Evolutionary conservation across 2,888 invertebrate species (phyloP), one percentile per base, ranked within the genome.

Genomic region (Epinotia nisella): DNA sequence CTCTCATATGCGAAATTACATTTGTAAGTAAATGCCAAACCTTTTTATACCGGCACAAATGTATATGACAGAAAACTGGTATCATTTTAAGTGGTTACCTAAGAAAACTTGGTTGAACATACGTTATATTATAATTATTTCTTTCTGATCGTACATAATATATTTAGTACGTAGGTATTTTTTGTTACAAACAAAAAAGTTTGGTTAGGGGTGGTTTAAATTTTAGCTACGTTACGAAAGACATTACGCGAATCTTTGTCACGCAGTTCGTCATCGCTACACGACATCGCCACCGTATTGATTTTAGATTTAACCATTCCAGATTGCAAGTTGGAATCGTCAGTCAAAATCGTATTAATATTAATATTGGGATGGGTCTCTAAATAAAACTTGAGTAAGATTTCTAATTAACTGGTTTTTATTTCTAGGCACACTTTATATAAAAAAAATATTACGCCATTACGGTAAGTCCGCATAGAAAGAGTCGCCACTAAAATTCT

Each of bases 21-120:
- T 55, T 69, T 58, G 60, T 49, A 49, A 55, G 60, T 59, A 67
- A 73, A 73, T 62, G 72, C 51, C 72, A 73, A 68, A 35, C 72
- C 56, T 21, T 15, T 56, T 17, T 60, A n/a, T 66, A 71, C 15
- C 61, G 21, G 11, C 21, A 17, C 29, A 58, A 15, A 60, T 17
- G 13, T 11, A 60, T 24, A 21, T 13, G 11, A 55, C 15, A 58
- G 29, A 29, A 19, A 21, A 55, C 13, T 11, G 13, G 21, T 17
- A n/a, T 51, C 17, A 15, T 51, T 9, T 17, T 51, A 51, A 51
- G 51, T 35, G 35, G 9, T 35, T 35, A 24, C 21, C 41, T 41
- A 49, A 7, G 49, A n/a, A 35, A 35, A 35, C 5, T 45, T 13
- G 45, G 45, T 3, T 45, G 15, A 29, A 29, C 29, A 24, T 24